Evolutionary conservation across 2,113 vertebrate genomes (phyloP).

Genomic region (Micromys minutus): DNA sequence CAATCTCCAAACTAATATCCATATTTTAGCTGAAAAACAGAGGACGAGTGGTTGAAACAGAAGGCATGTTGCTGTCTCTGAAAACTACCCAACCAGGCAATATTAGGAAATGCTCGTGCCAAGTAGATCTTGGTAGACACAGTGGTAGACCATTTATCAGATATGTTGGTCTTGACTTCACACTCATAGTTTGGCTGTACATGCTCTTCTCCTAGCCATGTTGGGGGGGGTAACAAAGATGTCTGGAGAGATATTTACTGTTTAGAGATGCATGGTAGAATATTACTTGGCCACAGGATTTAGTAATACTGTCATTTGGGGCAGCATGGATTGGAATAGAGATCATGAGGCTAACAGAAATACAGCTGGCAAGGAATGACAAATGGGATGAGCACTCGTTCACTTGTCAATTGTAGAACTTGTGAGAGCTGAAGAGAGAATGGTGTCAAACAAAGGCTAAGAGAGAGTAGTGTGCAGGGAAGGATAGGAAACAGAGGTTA

Average conservation of each 20-base stretch:
- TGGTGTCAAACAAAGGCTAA: too few relatives aligned
- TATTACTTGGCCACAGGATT: background rate
- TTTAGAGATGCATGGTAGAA: background rate
- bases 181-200: background rate
- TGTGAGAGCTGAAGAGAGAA: background rate
- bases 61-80: background rate
- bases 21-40: background rate
- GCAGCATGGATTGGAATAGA: background rate
- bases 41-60: background rate
- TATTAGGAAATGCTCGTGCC: background rate
- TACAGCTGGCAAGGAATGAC: background rate
- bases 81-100: background rate
- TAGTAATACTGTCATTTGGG: background rate
- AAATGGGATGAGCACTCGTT: background rate
- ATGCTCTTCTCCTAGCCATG: background rate
- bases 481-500: too few relatives aligned
- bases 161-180: background rate
- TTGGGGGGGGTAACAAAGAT: background rate
- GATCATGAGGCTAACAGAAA: background rate
- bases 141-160: background rate
- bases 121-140: background rate
- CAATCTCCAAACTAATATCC: background rate
- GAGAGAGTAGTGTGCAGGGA: fast-evolving
- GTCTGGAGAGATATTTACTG: background rate
- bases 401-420: background rate